These are phyloP conservation scores for Pheosia gnoma DNA, from an alignment of 2,888 invertebrate species.

Conservation along the genomic window DNA sequence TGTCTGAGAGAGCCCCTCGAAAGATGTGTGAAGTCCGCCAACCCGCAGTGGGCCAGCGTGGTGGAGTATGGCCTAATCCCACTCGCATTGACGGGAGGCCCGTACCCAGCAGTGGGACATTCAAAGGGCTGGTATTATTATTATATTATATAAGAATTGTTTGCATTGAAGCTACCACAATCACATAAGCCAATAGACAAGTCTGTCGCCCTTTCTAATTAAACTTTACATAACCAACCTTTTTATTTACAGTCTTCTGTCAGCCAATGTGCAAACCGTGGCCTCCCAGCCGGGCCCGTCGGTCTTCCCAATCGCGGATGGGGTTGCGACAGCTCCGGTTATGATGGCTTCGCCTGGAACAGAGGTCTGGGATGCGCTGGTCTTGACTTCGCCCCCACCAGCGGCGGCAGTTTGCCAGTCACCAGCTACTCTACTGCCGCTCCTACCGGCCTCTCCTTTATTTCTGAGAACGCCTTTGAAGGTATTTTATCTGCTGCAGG, in stretches of 20 bases:
- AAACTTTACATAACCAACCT: not conserved
- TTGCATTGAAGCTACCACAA: too few species aligned
- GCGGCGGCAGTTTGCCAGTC: constrained; percentile 40
- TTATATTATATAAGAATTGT: too few species aligned
- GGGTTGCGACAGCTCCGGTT: not conserved
- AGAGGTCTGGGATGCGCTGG: constrained; percentile 1
- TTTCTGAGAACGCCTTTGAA: constrained; percentile 48
- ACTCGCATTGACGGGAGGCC: too few species aligned
- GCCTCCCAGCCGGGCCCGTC: not conserved
- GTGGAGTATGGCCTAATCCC: too few species aligned
- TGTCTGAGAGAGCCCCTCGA: too few species aligned
- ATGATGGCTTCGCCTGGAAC: not conserved
- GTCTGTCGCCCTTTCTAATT: too few species aligned
- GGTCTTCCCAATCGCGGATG: constrained; percentile 13
- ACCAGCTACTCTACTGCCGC: constrained; percentile 40
- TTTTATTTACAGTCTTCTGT: not conserved
- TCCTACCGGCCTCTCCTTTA: constrained; percentile 42
- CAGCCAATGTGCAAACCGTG: not conserved
- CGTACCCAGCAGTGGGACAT: too few species aligned
- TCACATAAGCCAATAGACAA: too few species aligned
- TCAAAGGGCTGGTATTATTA: too few species aligned
- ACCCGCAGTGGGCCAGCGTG: too few species aligned
- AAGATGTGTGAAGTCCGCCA: too few species aligned
- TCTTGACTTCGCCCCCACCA: constrained; percentile 27
- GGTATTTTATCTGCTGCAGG: constrained; percentile 40